Evolutionary conservation across 2,888 invertebrate species (phyloP).

Genomic region (Chrysolina oricalcia): DNA sequence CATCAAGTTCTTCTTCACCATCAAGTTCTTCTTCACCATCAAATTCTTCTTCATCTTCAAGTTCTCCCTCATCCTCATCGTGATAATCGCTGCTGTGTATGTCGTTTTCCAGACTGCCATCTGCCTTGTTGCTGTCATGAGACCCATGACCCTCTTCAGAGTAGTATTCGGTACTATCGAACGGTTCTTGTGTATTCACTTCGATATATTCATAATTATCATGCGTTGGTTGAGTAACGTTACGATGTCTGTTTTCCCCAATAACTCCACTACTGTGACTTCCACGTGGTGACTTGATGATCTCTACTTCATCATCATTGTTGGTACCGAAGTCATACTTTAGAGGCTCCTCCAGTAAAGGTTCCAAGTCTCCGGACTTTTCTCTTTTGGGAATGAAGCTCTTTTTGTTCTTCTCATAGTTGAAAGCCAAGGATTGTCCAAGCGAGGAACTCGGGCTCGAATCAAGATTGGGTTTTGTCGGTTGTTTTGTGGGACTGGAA

Average conservation of each 20-base stretch:
- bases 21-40: not conserved
- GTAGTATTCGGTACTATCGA: slow-evolving; percentile 40
- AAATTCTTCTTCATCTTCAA: slow-evolving; percentile 1
- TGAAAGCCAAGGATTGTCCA: slow-evolving; percentile 56
- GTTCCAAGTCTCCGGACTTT: slow-evolving; percentile 73
- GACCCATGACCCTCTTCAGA: slow-evolving; percentile 61
- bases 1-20: no score
- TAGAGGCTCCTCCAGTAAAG: slow-evolving; percentile 76
- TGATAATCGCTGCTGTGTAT: slow-evolving; percentile 56
- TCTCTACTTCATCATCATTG: slow-evolving; percentile 52
- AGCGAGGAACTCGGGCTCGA: slow-evolving; percentile 2
- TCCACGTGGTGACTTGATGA: slow-evolving; percentile 41
- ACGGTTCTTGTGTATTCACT: slow-evolving; percentile 36
- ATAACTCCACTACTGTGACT: not conserved
- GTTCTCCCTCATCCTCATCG: slow-evolving; percentile 52
- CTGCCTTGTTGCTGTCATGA: slow-evolving; percentile 66
- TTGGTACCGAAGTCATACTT: slow-evolving; percentile 63
- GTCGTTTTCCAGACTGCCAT: slow-evolving; percentile 47
- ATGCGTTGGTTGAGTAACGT: slow-evolving; percentile 22
- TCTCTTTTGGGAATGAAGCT: slow-evolving; percentile 59
- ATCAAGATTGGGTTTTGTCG: not conserved
- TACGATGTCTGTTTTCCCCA: not conserved
- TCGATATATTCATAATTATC: slow-evolving; percentile 49
- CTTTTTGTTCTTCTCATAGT: slow-evolving; percentile 58
- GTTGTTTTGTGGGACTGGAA: slow-evolving; percentile 58